Conservation (phyloP, 2,888 invertebrate species). For the Drosophila mimica region DNA sequence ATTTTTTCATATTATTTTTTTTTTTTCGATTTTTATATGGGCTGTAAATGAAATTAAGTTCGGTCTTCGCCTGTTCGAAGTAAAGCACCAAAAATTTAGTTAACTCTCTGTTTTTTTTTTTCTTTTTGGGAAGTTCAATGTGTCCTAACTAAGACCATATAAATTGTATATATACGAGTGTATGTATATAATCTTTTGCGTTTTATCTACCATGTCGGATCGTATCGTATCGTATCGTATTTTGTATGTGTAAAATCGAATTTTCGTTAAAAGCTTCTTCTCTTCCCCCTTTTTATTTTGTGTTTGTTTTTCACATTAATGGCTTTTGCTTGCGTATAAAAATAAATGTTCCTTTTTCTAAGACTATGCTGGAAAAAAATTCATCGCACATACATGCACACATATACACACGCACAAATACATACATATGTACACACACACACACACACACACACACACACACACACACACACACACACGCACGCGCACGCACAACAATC, state of each 20-base stretch:
- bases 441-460: conserved; percentile 6
- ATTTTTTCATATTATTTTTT: neutral
- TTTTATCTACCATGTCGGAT: too few species aligned
- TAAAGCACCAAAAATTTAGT: conserved; percentile 52
- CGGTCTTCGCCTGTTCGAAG: conserved; percentile 27
- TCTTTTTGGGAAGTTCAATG: neutral
- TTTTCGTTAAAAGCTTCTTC: conserved; percentile 43
- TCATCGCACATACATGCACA: conserved; percentile 1
- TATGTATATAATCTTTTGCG: neutral
- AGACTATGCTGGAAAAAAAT: conserved; percentile 50
- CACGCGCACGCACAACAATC: conserved; percentile 27
- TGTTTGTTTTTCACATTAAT: conserved; percentile 32
- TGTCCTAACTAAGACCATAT: conserved; percentile 43
- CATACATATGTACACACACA: neutral
- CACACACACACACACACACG: conserved; percentile 4
- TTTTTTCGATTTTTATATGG: neutral
- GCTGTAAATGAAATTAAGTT: conserved; percentile 15
- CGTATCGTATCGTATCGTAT: conserved; percentile 1
- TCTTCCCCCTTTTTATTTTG: conserved; percentile 19
- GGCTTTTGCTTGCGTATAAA: conserved; percentile 52
- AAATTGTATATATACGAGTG: conserved; percentile 8
- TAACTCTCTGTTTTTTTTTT: conserved; percentile 20
- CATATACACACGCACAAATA: neutral
- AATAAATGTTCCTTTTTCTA: conserved; percentile 50
- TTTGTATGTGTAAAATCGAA: conserved; percentile 41